Base-by-base conservation (phyloP, 2,888 invertebrate species). In the Pteria penguin region DNA sequence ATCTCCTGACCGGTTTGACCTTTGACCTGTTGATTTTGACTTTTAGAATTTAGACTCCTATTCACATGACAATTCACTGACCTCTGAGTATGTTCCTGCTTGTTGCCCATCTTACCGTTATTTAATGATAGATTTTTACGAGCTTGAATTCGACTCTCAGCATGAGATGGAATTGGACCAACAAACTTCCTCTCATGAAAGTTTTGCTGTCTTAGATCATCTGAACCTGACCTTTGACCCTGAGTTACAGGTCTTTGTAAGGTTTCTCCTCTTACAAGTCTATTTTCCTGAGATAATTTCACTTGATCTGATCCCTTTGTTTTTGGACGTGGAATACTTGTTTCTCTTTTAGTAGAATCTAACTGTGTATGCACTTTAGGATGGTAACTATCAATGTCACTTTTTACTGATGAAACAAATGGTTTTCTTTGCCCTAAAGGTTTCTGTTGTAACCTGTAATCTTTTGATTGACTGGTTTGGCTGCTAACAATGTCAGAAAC, bases 371-470 rank as follows among this genome's bases (percentile, higher is more conserved):
- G 58, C 26, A 58, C 58, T 63, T 63, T 63, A 29, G 63, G 63
- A 11, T 60, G 60, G 18, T 60, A 60, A 26, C 60, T 60, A 18
- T n/a, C 11, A 24, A 60, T 26, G 22, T 52, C 70, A 52, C 29
- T 70, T 31, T 45, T 45, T 4, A 70, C 70, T 52, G 70, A 60
- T 5, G 70, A 70, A n/a, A 70, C 70, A 61, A 70, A 70, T 1
- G 70, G 70, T 33, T 36, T 58, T 52, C 52, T 61, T 26, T 70
- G 58, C 45, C 45, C 29, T 8, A 45, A 11, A 18, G 29, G 1
- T 52, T 61, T 70, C 24, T 45, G 27, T 29, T 22, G 26, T 24
- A 27, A 26, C 60, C 31, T 73, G 2, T 31, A 22, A 8, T 58
- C 61, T 31, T 60, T 73, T 14, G 8, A 24, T 2, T 54, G 29